These are phyloP conservation scores for Cerastis leucographa DNA, from an alignment of 2,888 invertebrate species.

Conservation along the genomic window DNA sequence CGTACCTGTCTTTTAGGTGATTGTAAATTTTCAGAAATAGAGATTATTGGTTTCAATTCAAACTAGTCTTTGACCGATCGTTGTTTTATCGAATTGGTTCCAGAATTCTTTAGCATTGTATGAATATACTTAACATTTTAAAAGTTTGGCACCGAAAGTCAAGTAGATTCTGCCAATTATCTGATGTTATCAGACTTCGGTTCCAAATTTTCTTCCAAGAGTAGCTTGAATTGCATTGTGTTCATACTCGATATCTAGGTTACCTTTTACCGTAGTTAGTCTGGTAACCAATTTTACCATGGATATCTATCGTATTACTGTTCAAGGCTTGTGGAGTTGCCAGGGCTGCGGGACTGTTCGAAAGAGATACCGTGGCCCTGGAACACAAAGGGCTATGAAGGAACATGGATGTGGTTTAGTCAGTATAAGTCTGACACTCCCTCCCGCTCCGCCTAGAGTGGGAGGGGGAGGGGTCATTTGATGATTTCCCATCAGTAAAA, in stretches of 20 bases:
- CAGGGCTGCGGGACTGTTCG: too few relatives aligned
- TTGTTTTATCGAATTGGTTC: background rate
- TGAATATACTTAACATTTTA: slow-evolving; percentile 9
- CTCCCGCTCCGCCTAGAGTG: too few relatives aligned
- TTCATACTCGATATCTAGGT: background rate
- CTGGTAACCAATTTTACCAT: background rate
- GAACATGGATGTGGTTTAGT: too few relatives aligned
- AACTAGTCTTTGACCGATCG: background rate
- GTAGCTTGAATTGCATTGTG: slow-evolving; percentile 1
- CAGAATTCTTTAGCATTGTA: background rate
- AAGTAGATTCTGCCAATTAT: slow-evolving; percentile 13
- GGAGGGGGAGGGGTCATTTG: too few relatives aligned
- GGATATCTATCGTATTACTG: background rate
- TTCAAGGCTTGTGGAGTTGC: too few relatives aligned
- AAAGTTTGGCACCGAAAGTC: slow-evolving; percentile 28
- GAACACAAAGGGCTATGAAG: too few relatives aligned
- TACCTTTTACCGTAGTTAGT: background rate
- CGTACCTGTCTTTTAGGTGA: slow-evolving; percentile 29
- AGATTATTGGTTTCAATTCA: slow-evolving; percentile 25
- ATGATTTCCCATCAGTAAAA: too few relatives aligned
- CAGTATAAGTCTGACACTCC: too few relatives aligned
- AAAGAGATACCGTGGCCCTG: too few relatives aligned
- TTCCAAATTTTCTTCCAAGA: slow-evolving; percentile 27
- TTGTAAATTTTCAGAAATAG: slow-evolving; percentile 24
- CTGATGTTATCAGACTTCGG: slow-evolving; percentile 18